Conservation (phyloP, 2,797 vertebrate species). For the Triplophysa yarkandensis region DNA sequence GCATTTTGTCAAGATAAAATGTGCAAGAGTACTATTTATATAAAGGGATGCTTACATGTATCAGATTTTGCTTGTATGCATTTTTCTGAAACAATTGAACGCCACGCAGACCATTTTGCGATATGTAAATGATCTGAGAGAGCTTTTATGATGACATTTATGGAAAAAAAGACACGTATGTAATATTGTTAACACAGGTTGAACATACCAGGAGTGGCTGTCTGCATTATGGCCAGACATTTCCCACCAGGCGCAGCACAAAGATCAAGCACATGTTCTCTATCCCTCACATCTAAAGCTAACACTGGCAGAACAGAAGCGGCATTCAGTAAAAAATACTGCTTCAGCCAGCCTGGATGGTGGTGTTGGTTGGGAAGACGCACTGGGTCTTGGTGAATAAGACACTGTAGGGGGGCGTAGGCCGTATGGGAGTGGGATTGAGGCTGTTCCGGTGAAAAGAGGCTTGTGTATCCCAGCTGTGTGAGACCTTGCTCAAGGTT, state of each 20-base stretch:
- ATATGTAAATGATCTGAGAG: too few relatives aligned
- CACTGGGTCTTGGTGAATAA: constrained; percentile 71
- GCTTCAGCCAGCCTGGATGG: constrained; percentile 82
- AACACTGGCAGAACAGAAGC: constrained; percentile 91
- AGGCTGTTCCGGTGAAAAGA: constrained; percentile 65
- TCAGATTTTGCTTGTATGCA: background rate
- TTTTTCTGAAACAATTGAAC: too few relatives aligned
- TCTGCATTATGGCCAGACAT: constrained; percentile 86
- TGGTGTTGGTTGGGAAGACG: constrained; percentile 84
- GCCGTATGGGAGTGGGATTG: constrained; percentile 37
- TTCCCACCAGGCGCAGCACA: constrained; percentile 97
- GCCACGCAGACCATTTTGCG: background rate
- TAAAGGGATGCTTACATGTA: background rate
- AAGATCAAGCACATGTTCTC: constrained; percentile 89
- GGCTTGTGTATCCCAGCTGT: constrained; percentile 75
- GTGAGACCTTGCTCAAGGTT: constrained; percentile 74
- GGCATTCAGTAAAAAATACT: constrained; percentile 91
- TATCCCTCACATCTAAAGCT: constrained; percentile 82
- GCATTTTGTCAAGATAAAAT: background rate
- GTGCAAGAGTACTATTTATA: background rate
- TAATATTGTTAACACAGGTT: background rate
- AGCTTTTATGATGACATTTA: too few relatives aligned
- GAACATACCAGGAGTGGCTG: constrained; percentile 83
- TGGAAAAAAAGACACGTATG: background rate
- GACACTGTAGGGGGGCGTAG: constrained; percentile 78